phyloP scores from a whole-genome alignment of 37 sponge, comb jelly and placozoan species.

The Beroe ovata region DNA sequence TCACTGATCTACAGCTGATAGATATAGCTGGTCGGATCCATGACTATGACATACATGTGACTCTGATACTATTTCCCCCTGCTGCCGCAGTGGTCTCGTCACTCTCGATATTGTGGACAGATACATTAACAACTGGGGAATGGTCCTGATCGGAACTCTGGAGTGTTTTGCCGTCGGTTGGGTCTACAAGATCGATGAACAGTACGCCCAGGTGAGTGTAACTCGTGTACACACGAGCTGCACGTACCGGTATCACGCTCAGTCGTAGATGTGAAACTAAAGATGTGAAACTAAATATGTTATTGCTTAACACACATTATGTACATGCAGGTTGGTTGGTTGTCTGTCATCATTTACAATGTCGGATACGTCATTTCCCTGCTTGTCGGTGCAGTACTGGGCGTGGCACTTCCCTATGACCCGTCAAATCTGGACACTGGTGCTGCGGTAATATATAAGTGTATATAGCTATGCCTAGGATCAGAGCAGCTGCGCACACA shows the following conservation, averaged over 20 bases:
- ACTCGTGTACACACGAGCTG: no score
- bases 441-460: background rate
- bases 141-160: constrained; percentile 55
- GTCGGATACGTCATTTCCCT: constrained; percentile 10
- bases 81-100: constrained; percentile 40
- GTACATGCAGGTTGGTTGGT: constrained; percentile 29
- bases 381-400: constrained; percentile 21
- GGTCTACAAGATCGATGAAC: constrained; percentile 53
- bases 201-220: no score
- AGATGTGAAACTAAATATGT: no score
- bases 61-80: no score
- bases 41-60: no score
- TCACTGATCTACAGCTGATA: no score
- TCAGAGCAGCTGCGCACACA: no score
- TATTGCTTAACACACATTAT: no score
- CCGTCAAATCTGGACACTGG: background rate
- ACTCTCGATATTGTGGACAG: constrained; percentile 13
- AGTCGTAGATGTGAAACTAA: no score
- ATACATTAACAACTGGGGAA: constrained; percentile 59
- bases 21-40: no score
- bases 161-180: constrained; percentile 60
- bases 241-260: no score
- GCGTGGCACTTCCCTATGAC: background rate
- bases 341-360: constrained; percentile 31
- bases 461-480: no score